phyloP scores from a whole-genome alignment of 2,888 invertebrate species.

The Ptychoptera contaminata region DNA sequence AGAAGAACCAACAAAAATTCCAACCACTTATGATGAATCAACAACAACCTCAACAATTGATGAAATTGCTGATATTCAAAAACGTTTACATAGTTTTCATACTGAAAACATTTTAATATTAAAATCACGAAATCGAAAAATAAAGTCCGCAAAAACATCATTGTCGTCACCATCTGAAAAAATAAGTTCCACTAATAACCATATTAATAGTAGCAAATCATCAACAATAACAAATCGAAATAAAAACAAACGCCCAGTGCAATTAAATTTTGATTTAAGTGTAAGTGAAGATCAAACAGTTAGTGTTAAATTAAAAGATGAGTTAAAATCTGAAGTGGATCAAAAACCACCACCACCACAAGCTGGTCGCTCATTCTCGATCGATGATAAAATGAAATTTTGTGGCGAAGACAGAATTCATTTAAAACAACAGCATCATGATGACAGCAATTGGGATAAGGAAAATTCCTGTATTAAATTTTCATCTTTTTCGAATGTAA shows the following conservation, averaged over 20 bases:
- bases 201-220: not conserved
- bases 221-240: slow-evolving; percentile 17
- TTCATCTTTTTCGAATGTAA: too few species aligned
- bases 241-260: slow-evolving; percentile 38
- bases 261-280: slow-evolving; percentile 36
- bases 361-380: too few species aligned
- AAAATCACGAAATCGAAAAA: slow-evolving; percentile 42
- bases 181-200: not conserved
- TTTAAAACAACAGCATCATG: too few species aligned
- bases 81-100: slow-evolving; percentile 44
- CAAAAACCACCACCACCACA: too few species aligned
- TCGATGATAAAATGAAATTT: too few species aligned
- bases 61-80: slow-evolving; percentile 44
- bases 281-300: slow-evolving; percentile 36
- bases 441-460: too few species aligned
- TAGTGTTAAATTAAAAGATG: slow-evolving; percentile 33
- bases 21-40: not conserved
- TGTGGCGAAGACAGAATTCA: too few species aligned
- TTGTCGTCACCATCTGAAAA: not conserved
- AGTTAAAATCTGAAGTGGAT: too few species aligned
- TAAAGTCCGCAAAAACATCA: slow-evolving; percentile 8
- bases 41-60: slow-evolving; percentile 16
- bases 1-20: not conserved
- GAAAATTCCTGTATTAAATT: too few species aligned
- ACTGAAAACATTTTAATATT: slow-evolving; percentile 44